Percentiles rank a stretch among this genome's conserved stretches.
These are phyloP conservation scores for Stenichneumon culpator DNA, from an alignment of 2,888 invertebrate genomes.

Conservation along the genomic window DNA sequence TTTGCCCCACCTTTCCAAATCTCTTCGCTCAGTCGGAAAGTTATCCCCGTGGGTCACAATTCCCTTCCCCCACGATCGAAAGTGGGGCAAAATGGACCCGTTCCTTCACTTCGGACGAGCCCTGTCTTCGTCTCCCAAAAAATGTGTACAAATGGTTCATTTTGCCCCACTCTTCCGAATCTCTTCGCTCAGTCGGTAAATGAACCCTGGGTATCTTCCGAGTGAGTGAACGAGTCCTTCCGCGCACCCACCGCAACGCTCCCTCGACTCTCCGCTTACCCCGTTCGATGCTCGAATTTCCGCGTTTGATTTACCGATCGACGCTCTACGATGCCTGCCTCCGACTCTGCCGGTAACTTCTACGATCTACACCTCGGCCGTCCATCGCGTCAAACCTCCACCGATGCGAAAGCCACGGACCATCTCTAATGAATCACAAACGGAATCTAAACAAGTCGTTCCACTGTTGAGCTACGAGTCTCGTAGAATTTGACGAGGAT, in stretches of 20 bases:
- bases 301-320: slow-evolving; percentile 12
- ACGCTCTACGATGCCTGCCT: background rate
- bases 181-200: background rate
- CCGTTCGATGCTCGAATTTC: slow-evolving; percentile 4
- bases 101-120: no score
- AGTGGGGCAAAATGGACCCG: no score
- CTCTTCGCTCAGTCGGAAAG: background rate
- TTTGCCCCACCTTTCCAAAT: background rate
- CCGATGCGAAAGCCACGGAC: slow-evolving; percentile 4
- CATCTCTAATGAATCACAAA: slow-evolving; percentile 9
- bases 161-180: background rate
- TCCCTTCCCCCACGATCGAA: no score
- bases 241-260: background rate
- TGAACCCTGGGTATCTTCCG: background rate
- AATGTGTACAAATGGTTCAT: background rate
- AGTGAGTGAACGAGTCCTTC: background rate
- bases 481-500: slow-evolving; percentile 30
- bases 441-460: slow-evolving; percentile 11
- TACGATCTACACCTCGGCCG: background rate
- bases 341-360: background rate
- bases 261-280: slow-evolving; percentile 21
- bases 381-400: background rate
- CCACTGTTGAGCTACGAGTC: background rate
- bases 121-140: no score
- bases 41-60: background rate